Evolutionary conservation across 2,113 vertebrate species (phyloP), one percentile per base, ranked within the genome.

Genomic region (Entomyzon cyanotis): DNA sequence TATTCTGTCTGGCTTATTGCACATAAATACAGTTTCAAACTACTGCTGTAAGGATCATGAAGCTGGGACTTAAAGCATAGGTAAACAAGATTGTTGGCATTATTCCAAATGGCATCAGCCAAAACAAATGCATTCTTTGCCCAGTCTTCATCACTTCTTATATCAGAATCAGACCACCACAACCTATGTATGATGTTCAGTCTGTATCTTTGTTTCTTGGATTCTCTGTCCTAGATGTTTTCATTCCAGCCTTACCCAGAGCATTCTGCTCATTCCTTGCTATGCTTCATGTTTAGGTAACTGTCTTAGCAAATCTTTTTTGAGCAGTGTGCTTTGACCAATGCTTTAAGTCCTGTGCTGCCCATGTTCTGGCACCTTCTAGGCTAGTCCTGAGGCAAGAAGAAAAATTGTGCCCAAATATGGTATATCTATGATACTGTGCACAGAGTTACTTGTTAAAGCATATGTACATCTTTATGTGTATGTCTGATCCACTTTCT

Each of bases 181-280:
- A 88, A 49, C 6, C 28, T 69, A 12, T 9, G 14, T 55, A 6
- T 21, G 15, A 11, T 62, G 56, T 86, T 80, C 58, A 65, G 0
- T 53, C 50, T 69, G 3, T 94, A 62, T 90, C 85, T 93, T 93
- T 96, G 75, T 50, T 93, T 93, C 93, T 74, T 58, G 18, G 12
- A 80, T 90, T 65, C 25, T 80, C 10, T 50, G 46, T 90, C 46
- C 85, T 42, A 68, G 46, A 69, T 63, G 23, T 90, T 92, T 88
- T 79, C 71, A 70, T 93, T 93, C 59, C 55, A 93, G 35, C 50
- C 42, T 86, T 90, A 70, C 33, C 23, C 68, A 86, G 42, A 50
- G 18, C 50, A 14, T 83, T 94, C 62, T 76, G 67, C n/a, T 37
- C 49, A 53, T 88, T 46, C 28, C 17, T 18, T 69, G n/a, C 15